These are phyloP conservation scores for Australoheros scitulus DNA, from an alignment of 2,113 vertebrate species.

Conservation along the genomic window DNA sequence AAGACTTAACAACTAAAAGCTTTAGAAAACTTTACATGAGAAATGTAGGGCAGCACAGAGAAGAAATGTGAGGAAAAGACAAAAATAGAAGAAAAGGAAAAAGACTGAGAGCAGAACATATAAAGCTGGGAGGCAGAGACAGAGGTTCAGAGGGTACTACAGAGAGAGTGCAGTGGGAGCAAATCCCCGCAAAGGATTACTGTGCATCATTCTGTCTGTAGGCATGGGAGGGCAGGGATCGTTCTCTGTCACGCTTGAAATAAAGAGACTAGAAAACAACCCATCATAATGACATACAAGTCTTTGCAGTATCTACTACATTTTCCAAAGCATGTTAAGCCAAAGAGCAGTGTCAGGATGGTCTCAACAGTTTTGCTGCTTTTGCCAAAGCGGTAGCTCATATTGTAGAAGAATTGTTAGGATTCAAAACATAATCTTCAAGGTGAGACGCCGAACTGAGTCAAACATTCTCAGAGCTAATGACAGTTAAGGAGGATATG, in stretches of 20 bases:
- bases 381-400: not conserved
- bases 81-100: constrained; percentile 38
- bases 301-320: constrained; percentile 1
- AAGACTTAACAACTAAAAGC: constrained; percentile 45
- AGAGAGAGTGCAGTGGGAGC: constrained; percentile 38
- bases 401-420: constrained; percentile 1
- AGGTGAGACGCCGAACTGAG: constrained; percentile 9
- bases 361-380: not conserved
- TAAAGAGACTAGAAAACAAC: constrained; percentile 31
- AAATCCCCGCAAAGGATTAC: constrained; percentile 69
- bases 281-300: constrained; percentile 15
- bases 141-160: constrained; percentile 34
- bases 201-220: constrained; percentile 48
- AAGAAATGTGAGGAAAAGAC: constrained; percentile 19
- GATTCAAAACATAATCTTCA: constrained; percentile 16
- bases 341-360: not conserved
- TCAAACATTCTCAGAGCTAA: constrained; percentile 37
- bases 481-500: constrained; percentile 51
- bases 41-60: constrained; percentile 20
- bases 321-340: constrained; percentile 14
- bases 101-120: constrained; percentile 13
- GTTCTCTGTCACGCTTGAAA: constrained; percentile 31
- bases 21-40: constrained; percentile 46
- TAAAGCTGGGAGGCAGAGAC: constrained; percentile 39
- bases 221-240: constrained; percentile 37